Percentiles rank a stretch among this genome's conserved stretches.
phyloP scores from a whole-genome alignment of 2,113 vertebrate species.

The human region GRCh38 chr11:7352001-7352500 shows the following conservation, averaged over 20 bases:
- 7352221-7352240: not conserved
- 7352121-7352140: not conserved
- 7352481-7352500: not conserved
- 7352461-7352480: not conserved
- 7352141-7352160: not conserved
- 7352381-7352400: not conserved
- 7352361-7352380: not conserved
- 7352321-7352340: not conserved
- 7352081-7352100: not conserved
- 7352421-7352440: not conserved
- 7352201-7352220: not conserved
- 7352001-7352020: not conserved
- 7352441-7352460: not conserved
- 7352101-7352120: not conserved
- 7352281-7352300: not conserved
- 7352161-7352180: not conserved
- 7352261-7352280: not conserved
- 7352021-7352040: not conserved
- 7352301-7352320: not conserved
- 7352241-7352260: not conserved
- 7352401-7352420: not conserved
- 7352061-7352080: constrained; percentile 1
- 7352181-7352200: not conserved
- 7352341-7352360: not conserved
- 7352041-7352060: not conserved